Evolutionary conservation across 2,797 vertebrate genomes (phyloP).

Genomic region (Gallinago stenura): DNA sequence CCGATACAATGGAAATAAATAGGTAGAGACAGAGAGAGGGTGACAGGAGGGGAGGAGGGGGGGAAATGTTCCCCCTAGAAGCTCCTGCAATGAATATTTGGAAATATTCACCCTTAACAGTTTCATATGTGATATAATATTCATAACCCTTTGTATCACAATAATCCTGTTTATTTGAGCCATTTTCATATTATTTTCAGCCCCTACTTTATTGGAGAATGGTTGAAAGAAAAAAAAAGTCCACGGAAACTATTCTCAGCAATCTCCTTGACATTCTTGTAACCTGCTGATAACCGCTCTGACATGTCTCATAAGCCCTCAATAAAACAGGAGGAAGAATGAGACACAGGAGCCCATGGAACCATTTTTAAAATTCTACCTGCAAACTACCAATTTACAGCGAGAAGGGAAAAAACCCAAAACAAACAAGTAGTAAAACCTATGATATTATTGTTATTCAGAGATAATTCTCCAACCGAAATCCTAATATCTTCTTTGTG

Average conservation of each 20-base stretch:
- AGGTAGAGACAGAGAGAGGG: neutral
- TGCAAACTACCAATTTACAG: neutral
- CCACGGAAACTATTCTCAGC: neutral
- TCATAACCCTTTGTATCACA: neutral
- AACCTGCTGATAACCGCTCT: slow-evolving; percentile 34
- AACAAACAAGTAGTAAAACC: neutral
- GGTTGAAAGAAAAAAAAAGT: neutral
- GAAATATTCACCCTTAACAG: neutral
- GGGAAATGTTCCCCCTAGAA: rapidly evolving
- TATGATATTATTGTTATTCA: neutral
- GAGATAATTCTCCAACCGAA: neutral
- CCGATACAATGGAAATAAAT: neutral
- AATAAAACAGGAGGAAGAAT: slow-evolving; percentile 5
- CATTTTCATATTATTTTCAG: neutral
- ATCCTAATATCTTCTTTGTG: neutral
- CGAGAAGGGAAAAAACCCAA: neutral
- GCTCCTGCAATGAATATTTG: neutral
- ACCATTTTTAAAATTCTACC: slow-evolving; percentile 41
- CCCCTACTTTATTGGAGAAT: neutral
- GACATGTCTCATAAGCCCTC: slow-evolving; percentile 32
- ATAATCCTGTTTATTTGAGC: neutral
- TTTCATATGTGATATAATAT: neutral
- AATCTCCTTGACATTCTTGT: neutral
- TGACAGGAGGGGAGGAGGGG: neutral
- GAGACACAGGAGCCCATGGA: neutral